Evolutionary conservation across 2,113 vertebrate species (phyloP).

Genomic region (Aix galericulata): DNA sequence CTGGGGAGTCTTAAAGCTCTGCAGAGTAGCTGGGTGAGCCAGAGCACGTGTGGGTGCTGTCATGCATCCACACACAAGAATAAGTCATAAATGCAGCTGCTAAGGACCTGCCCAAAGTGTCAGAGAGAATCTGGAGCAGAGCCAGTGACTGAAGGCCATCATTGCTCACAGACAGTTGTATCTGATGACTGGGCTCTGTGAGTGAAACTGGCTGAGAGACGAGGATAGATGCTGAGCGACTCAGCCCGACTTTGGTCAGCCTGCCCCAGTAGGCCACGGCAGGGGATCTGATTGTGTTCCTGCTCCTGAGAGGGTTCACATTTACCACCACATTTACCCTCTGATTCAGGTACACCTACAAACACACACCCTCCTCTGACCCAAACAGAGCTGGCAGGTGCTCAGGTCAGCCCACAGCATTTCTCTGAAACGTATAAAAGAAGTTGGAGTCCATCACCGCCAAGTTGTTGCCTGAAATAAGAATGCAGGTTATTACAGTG

Average conservation of each 20-base stretch:
- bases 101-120: background rate
- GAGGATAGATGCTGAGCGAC: background rate
- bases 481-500: background rate
- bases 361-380: background rate
- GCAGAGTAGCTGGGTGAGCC: background rate
- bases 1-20: background rate
- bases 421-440: background rate
- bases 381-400: background rate
- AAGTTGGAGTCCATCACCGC: background rate
- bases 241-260: background rate
- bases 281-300: background rate
- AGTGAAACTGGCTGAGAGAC: accelerated
- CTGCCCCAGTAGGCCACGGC: background rate
- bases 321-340: background rate
- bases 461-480: background rate
- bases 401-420: accelerated
- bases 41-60: too few species aligned
- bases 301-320: background rate
- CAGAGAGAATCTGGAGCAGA: background rate
- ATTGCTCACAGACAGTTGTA: background rate
- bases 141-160: accelerated
- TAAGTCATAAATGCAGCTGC: background rate
- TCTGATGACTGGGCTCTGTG: background rate
- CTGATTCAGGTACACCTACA: background rate
- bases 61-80: background rate